Conservation (phyloP, 1,140 invertebrate species). For the Arctopsyche grandis region DNA sequence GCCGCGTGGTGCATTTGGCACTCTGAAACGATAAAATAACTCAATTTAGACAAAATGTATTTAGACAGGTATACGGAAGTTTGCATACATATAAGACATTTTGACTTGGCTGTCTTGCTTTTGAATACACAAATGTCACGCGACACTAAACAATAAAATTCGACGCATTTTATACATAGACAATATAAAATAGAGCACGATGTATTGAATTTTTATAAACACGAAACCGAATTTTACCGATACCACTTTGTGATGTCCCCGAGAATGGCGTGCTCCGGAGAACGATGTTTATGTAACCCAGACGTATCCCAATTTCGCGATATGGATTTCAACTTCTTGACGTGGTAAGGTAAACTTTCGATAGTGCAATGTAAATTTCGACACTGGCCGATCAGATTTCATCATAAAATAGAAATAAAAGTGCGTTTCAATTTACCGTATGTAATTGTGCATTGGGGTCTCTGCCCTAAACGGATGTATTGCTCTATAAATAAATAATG, state of each 20-base stretch:
- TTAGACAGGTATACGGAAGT: background rate
- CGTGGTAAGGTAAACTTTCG: background rate
- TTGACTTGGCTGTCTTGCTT: too few relatives aligned
- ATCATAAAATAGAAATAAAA: background rate
- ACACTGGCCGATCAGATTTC: background rate
- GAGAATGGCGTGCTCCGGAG: background rate
- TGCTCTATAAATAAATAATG: too few relatives aligned
- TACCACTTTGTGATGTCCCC: slow-evolving; percentile 22
- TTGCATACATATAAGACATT: background rate
- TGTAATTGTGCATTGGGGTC: too few relatives aligned
- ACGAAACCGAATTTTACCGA: background rate
- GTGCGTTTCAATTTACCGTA: too few relatives aligned
- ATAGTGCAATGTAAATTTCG: too few relatives aligned
- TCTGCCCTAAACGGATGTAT: too few relatives aligned
- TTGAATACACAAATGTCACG: too few relatives aligned
- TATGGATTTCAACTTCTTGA: background rate
- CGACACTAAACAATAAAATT: too few relatives aligned
- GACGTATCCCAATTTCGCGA: background rate
- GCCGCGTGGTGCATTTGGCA: slow-evolving; percentile 66
- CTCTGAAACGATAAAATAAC: slow-evolving; percentile 57
- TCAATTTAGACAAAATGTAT: background rate
- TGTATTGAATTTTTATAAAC: slow-evolving; percentile 4
- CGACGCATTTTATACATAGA: background rate
- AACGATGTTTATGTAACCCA: background rate
- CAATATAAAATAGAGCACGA: background rate